Conservation (phyloP, 2,888 invertebrate species). For the Iphiclides podalirius region DNA sequence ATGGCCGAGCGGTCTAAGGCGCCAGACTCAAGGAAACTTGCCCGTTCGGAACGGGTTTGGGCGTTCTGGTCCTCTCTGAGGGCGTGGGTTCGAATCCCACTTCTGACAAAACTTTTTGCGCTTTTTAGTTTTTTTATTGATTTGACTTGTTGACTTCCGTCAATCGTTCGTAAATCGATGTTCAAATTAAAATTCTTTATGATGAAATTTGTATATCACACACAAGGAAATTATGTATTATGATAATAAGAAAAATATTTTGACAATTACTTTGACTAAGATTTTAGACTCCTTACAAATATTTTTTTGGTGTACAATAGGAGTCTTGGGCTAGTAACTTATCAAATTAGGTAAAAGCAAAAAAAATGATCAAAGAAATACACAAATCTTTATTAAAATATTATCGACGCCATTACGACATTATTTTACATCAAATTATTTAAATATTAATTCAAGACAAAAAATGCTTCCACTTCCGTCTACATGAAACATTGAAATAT, state of each 20-base stretch:
- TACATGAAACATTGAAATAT: slow-evolving; percentile 1
- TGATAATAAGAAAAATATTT: too few species aligned
- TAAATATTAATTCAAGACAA: slow-evolving; percentile 10
- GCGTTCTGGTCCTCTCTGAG: slow-evolving; percentile 87
- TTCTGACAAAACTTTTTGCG: slow-evolving; percentile 82
- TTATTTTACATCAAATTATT: slow-evolving; percentile 19
- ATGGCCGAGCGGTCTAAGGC: slow-evolving; percentile 96
- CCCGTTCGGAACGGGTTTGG: slow-evolving; percentile 83
- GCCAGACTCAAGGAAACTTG: slow-evolving; percentile 80
- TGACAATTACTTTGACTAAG: too few species aligned
- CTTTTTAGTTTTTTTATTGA: slow-evolving; percentile 24
- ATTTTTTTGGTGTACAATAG: too few species aligned
- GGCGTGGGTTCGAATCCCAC: slow-evolving; percentile 92
- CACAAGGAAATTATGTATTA: too few species aligned
- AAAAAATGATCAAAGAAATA: neutral
- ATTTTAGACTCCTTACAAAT: too few species aligned
- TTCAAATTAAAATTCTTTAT: neutral
- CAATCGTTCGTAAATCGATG: too few species aligned
- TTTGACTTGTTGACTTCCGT: too few species aligned
- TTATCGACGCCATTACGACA: slow-evolving; percentile 6
- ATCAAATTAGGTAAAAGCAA: too few species aligned
- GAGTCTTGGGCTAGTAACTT: too few species aligned
- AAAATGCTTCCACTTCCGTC: neutral
- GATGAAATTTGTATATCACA: too few species aligned
- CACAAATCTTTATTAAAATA: slow-evolving; percentile 21